Base-by-base conservation (phyloP, 2,113 vertebrate species). In the Trogon melanurus region DNA sequence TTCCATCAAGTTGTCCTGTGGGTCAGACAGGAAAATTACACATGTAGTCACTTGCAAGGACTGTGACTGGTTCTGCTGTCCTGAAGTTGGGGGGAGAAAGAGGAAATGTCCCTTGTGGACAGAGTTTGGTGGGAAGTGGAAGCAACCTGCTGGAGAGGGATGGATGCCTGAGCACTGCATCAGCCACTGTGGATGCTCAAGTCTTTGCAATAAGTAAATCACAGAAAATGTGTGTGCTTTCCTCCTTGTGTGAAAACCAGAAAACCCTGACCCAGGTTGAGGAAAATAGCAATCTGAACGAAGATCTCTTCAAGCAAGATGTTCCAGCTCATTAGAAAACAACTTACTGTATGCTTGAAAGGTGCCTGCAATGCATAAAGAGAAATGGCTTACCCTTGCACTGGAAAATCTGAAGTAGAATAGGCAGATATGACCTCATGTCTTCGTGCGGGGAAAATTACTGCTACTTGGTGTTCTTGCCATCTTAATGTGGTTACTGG, bases 261-360 rank as follows among this genome's bases (percentile, higher is more conserved):
- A 91, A 89, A 72, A 72, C 61, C 79, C 67, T 96, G 88, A 96
- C 95, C 82, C 75, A 92, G 65, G 93, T 92, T 79, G 57, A 95
- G 65, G 76, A 92, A 94, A 94, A 93, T 61, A 92, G 74, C 72
- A 80, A 54, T 88, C 72, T 92, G 65, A 91, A 30, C 75, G 69
- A 85, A 91, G 88, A 96, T 81, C 34, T 88, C 90, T 81, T 57
- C 90, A 72, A 90, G 82, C 51, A 93, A 78, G 92, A 89, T 92
- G 69, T 93, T 96, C 88, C 93, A 91, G 75, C 76, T 94, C 5
- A 2, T 91, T 96, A 85, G 79, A 71, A 86, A 86, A 95, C 69
- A 94, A 81, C 85, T 32, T 81, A 12, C 11, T 72, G 83, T 53
- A 50, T 32, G 85, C 79, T 95, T 79, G 83, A 86, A 70, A 91